A percentile compares a stretch with the other conserved stretches of the same genome.
These are phyloP conservation scores for Drepanosiphum platanoidis DNA, from an alignment of 2,888 invertebrate species.

Conservation along the genomic window DNA sequence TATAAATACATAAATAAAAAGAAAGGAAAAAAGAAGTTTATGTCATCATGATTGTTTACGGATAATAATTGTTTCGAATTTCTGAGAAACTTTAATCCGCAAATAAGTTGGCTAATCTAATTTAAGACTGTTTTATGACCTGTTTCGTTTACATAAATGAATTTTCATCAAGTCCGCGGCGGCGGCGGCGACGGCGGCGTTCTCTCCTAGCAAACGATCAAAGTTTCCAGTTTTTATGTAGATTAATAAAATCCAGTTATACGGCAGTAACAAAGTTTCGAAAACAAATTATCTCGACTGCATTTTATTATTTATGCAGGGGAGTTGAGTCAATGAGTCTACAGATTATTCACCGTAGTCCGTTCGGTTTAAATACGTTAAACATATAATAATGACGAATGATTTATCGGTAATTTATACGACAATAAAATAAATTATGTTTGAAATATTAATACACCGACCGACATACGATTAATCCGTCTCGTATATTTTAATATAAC, in stretches of 20 bases:
- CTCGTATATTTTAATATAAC: too few species aligned
- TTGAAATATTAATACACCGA: too few species aligned
- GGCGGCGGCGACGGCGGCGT: too few species aligned
- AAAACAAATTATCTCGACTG: slow-evolving; percentile 34
- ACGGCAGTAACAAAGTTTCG: slow-evolving; percentile 42
- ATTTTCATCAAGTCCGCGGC: slow-evolving; percentile 49
- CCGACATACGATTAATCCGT: too few species aligned
- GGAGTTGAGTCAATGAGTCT: not conserved
- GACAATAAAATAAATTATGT: not conserved
- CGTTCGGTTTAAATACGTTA: not conserved
- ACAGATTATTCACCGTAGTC: not conserved
- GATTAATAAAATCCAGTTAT: slow-evolving; percentile 48
- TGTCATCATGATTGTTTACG: slow-evolving; percentile 15
- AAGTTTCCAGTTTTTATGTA: slow-evolving; percentile 51
- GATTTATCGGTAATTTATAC: not conserved
- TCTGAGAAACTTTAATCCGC: slow-evolving; percentile 20
- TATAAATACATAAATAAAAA: too few species aligned
- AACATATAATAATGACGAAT: not conserved
- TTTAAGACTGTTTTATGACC: slow-evolving; percentile 57
- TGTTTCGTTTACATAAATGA: slow-evolving; percentile 53
- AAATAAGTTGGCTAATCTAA: slow-evolving; percentile 37
- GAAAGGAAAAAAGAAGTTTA: too few species aligned
- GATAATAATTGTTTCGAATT: slow-evolving; percentile 27
- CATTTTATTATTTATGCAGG: slow-evolving; percentile 16
- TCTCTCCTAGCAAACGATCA: slow-evolving; percentile 39